Conservation (phyloP, 2,888 invertebrate genomes). For the Cancer borealis region DNA sequence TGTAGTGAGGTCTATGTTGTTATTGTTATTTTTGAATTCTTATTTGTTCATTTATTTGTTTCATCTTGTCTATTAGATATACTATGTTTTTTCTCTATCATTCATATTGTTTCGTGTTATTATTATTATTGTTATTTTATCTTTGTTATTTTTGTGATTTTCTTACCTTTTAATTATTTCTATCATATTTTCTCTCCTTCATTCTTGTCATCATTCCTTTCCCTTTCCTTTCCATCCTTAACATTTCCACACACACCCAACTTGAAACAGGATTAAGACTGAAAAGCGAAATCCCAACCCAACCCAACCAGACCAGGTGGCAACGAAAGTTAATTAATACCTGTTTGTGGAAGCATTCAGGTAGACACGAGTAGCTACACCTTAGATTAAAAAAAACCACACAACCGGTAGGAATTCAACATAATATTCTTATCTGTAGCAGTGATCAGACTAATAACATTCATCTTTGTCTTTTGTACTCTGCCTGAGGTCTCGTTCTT, state of each 20-base stretch:
- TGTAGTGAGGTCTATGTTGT: neutral
- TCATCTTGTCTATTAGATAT: too few relatives aligned
- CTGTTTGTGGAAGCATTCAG: neutral
- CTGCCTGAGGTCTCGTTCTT: neutral
- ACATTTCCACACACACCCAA: neutral
- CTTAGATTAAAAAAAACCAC: neutral
- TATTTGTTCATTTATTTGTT: neutral
- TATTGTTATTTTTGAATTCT: neutral
- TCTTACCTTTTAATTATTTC: neutral
- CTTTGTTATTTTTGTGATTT: neutral
- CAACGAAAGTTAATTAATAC: neutral
- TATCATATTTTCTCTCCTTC: neutral
- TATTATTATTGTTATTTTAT: neutral
- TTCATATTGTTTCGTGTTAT: neutral
- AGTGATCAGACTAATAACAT: neutral
- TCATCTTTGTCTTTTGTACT: neutral
- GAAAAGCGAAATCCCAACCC: neutral
- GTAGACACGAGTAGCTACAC: neutral
- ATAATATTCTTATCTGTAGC: neutral
- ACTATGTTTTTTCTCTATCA: neutral
- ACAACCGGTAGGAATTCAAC: neutral
- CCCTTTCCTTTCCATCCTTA: neutral
- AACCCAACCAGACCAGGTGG: neutral
- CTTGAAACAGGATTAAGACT: neutral
- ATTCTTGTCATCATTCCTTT: neutral